Conservation (phyloP, 2,113 vertebrate genomes). For the Gambusia affinis region DNA sequence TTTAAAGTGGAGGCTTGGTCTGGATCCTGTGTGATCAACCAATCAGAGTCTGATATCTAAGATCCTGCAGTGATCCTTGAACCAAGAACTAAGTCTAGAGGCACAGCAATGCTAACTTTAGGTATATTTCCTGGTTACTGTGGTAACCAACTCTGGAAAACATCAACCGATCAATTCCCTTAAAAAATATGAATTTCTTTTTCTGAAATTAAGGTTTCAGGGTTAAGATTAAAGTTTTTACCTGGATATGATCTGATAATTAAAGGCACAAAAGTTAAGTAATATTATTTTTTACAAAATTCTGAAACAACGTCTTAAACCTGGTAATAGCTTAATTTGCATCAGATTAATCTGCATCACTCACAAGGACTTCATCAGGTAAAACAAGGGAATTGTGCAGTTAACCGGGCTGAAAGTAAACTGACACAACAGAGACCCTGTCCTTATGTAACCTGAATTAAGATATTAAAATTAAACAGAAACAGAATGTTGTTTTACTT, state of each 20-base stretch:
- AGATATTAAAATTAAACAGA: neutral
- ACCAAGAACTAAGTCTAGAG: neutral
- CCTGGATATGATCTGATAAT: too few relatives aligned
- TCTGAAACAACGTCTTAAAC: neutral
- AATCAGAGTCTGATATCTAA: neutral
- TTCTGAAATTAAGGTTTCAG: too few relatives aligned
- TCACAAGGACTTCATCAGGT: neutral
- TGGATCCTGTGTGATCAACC: neutral
- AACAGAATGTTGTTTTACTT: neutral
- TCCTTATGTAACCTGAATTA: constrained; percentile 27
- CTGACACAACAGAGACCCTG: constrained; percentile 9
- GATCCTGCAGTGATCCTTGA: neutral
- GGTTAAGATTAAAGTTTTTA: neutral
- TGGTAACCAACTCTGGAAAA: neutral
- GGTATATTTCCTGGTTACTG: too few relatives aligned
- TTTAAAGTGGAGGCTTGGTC: neutral
- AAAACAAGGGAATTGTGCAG: constrained; percentile 11
- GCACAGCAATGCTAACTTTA: neutral
- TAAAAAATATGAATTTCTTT: neutral
- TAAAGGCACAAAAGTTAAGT: too few relatives aligned
- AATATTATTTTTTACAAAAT: neutral
- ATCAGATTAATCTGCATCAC: neutral
- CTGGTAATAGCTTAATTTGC: neutral
- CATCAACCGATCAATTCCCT: neutral
- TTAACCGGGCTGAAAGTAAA: neutral